These are phyloP conservation scores for Yponomeuta malinellus DNA, from an alignment of 2,888 invertebrate genomes.

Conservation along the genomic window DNA sequence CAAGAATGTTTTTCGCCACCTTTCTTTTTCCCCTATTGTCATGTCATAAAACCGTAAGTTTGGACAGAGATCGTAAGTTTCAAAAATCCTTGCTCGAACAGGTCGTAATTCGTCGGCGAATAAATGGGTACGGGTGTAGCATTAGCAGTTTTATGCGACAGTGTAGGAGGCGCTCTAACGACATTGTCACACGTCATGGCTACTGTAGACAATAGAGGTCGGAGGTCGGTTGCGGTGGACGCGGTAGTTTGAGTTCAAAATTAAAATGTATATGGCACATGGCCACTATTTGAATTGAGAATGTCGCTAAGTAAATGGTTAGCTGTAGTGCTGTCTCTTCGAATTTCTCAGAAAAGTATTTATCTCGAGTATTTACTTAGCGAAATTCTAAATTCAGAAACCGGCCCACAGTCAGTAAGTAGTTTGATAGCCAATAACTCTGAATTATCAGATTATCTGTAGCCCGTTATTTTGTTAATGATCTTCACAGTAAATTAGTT, in stretches of 20 bases:
- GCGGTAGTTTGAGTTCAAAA: not conserved
- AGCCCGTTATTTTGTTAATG: too few species aligned
- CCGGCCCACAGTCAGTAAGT: too few species aligned
- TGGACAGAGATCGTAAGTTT: not conserved
- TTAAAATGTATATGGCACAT: too few species aligned
- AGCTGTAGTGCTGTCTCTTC: too few species aligned
- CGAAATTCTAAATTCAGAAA: too few species aligned
- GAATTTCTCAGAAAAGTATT: too few species aligned
- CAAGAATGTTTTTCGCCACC: not conserved
- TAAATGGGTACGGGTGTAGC: not conserved
- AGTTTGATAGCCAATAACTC: too few species aligned
- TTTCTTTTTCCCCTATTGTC: not conserved
- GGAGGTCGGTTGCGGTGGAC: conserved; percentile 1
- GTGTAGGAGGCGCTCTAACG: conserved; percentile 13
- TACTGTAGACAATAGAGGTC: conserved; percentile 8
- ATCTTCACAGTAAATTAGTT: too few species aligned
- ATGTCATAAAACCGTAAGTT: not conserved
- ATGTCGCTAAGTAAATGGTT: too few species aligned
- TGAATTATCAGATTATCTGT: too few species aligned
- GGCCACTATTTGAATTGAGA: too few species aligned
- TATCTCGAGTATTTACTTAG: too few species aligned
- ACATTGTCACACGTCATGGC: conserved; percentile 16
- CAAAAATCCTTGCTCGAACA: not conserved
- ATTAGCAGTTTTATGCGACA: conserved; percentile 10
- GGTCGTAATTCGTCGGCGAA: not conserved